Base-by-base conservation (phyloP, 2,888 invertebrate genomes). In the Eudasyphora cyanicolor region DNA sequence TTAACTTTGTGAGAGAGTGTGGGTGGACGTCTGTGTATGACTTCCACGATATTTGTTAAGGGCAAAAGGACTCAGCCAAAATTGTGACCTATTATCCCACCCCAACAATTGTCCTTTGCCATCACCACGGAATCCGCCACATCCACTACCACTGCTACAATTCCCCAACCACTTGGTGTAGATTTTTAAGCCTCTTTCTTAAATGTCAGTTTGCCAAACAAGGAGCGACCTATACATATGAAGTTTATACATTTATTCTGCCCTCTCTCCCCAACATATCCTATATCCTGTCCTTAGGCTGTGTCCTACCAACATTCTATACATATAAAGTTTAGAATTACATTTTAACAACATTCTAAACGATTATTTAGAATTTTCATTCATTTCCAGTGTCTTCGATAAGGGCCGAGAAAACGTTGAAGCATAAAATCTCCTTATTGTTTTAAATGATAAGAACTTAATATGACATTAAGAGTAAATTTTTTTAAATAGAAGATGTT, bases 331-430 rank as follows among this genome's bases (percentile, higher is more conserved):
- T 64, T 64, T 64, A 38, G 64, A 64, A 64, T 64, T 64, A 64
- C 64, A 64, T 62, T 62, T 62, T 62, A 62, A 62, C 32, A 62
- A 62, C 62, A 62, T 38, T 64, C 64, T 38, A 64, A 64, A 64
- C 12, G 64, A 64, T 64, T 64, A 64, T 64, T 64, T 64, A 35
- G 19, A 62, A 64, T 38, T 64, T 64, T 64, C 64, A 64, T 64
- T 35, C 64, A 64, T 35, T 64, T 38, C 21, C 35, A 3, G 32
- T 29, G 14, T 57, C 14, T 27, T 57, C 27, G 27, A 57, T 14
- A 57, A 62, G 2, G 62, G 24, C 24, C 17, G 29, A 12, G 21
- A 19, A 38, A 10, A 35, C 38, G 8, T 21, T 19, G 38, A 64
- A 21, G 35, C 64, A 38, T 35, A 38, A 64, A 64, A 64, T 35